phyloP scores from a whole-genome alignment of 1,140 invertebrate genomes.

The Cotesia chilonis region DNA sequence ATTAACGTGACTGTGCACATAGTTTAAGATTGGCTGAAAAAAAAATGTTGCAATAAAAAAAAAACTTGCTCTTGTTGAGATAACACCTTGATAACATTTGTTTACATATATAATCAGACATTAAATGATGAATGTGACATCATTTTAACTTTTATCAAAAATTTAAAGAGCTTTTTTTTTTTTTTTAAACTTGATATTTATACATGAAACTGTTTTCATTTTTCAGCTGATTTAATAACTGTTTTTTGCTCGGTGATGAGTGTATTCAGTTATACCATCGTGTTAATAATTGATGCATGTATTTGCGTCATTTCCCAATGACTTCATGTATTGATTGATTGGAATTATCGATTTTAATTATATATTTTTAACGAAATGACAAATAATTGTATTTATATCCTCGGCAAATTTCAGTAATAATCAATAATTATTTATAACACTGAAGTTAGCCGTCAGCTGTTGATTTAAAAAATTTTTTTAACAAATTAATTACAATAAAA shows the following conservation, averaged over 20 bases:
- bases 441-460: too few species aligned
- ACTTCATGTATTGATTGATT: slow-evolving; percentile 21
- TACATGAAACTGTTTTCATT: slow-evolving; percentile 11
- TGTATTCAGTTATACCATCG: slow-evolving; percentile 31
- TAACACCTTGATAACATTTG: background rate
- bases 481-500: too few species aligned
- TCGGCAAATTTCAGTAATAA: background rate
- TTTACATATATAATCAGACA: background rate
- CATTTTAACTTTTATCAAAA: background rate
- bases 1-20: slow-evolving; percentile 9
- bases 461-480: too few species aligned
- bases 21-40: background rate
- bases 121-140: background rate
- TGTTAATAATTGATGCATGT: slow-evolving; percentile 28
- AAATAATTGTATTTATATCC: background rate
- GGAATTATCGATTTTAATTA: slow-evolving; percentile 10
- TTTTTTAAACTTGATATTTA: background rate
- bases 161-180: background rate
- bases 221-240: too few species aligned
- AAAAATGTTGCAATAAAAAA: background rate
- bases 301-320: slow-evolving; percentile 23
- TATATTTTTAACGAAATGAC: background rate
- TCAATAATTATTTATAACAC: background rate
- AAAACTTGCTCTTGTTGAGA: background rate
- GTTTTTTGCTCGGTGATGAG: background rate